Evolutionary conservation across 2,113 vertebrate species (phyloP).

Genomic region (Nycticorax nycticorax): DNA sequence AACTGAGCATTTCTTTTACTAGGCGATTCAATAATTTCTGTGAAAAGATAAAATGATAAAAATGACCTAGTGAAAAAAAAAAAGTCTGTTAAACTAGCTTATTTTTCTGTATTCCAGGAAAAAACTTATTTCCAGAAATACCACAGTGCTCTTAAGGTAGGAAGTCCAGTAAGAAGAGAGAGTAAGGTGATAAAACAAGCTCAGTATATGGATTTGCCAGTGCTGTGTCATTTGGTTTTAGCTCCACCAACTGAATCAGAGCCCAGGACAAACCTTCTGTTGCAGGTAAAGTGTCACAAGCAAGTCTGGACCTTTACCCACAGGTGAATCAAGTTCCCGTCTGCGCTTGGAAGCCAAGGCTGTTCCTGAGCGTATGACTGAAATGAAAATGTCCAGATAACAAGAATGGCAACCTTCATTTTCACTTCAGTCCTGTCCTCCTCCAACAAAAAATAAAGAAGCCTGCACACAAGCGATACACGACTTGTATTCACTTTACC

Average conservation of each 20-base stretch:
- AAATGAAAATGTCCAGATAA: background rate
- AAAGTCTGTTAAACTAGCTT: background rate
- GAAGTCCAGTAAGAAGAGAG: background rate
- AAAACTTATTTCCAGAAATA: background rate
- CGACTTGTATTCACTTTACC: background rate
- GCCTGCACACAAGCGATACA: background rate
- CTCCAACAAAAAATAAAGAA: background rate
- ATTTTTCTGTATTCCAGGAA: background rate
- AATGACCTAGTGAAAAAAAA: background rate
- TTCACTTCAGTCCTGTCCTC: background rate
- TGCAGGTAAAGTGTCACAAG: background rate
- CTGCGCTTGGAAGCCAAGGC: conserved; percentile 3
- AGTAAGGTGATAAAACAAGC: background rate
- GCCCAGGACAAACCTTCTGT: background rate
- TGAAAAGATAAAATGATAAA: background rate
- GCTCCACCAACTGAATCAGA: background rate
- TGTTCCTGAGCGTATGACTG: background rate
- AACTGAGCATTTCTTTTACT: background rate
- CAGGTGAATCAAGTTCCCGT: conserved; percentile 37
- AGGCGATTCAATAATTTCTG: background rate
- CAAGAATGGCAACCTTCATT: background rate
- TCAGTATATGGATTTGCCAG: background rate
- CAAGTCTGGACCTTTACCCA: conserved; percentile 9
- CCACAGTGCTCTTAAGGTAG: background rate
- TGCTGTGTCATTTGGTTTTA: background rate